Evolutionary conservation across 2,797 vertebrate genomes (phyloP).

Genomic region (Anguilla megastoma): DNA sequence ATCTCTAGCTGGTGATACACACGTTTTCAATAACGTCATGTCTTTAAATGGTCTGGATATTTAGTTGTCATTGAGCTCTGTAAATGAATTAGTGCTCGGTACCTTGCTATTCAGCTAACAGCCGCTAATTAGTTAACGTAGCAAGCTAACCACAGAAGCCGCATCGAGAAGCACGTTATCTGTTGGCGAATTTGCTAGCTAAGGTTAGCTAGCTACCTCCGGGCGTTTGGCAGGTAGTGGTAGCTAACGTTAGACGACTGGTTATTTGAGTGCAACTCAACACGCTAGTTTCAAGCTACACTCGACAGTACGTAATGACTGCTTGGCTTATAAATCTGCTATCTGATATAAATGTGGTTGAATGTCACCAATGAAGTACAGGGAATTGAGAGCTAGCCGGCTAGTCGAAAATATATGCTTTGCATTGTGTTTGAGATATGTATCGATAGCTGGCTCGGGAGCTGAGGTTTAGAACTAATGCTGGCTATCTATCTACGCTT

Average conservation of each 20-base stretch:
- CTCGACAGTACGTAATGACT: not conserved
- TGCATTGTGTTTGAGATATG: not conserved
- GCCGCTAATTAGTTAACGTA: not conserved
- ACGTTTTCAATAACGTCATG: not conserved
- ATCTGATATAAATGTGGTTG: not conserved
- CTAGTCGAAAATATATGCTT: not conserved
- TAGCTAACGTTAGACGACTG: not conserved
- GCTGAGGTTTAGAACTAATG: too few species aligned
- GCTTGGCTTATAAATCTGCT: not conserved
- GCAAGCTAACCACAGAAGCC: not conserved
- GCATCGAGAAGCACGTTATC: not conserved
- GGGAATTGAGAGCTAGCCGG: not conserved
- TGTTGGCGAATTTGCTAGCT: not conserved
- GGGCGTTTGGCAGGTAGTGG: not conserved
- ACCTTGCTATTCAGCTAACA: not conserved
- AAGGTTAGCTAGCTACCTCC: not conserved
- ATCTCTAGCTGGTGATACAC: too few species aligned
- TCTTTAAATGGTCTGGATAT: too few species aligned
- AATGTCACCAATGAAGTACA: not conserved
- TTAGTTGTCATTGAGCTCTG: too few species aligned
- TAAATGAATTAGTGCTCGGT: not conserved
- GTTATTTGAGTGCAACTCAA: too few species aligned
- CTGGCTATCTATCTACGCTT: too few species aligned
- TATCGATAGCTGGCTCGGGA: not conserved
- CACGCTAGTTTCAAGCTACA: not conserved